Evolutionary conservation across 2,113 vertebrate genomes (phyloP), one percentile per base, ranked within the genome.

Genomic region (Crotalus horridus): DNA sequence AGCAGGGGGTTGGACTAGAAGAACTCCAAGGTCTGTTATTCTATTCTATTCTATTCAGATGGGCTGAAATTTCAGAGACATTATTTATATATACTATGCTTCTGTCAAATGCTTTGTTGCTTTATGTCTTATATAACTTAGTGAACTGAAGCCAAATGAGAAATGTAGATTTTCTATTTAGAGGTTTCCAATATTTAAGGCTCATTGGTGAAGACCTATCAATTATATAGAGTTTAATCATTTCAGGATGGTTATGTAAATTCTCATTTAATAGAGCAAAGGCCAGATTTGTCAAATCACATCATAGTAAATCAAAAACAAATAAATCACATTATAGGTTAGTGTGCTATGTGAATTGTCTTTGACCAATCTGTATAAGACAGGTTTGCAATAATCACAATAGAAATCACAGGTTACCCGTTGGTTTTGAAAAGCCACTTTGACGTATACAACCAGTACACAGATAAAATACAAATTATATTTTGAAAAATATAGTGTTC

Each of bases 81-180:
- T 94, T 95, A 92, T 95, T 96, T 96, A 91, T 96, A 61, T 92
- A 90, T 29, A 89, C 85, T 90, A 92, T 85, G 95, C 95, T 91
- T 91, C 94, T 96, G 4, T 58, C 88, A 54, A 87, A 56, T 46
- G 88, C 93, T 89, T 95, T 92, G 85, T 54, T 93, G 85, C 17
- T n/a, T 95, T 96, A 93, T 54, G 46, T 92, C 95, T 96, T 95
- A 48, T 48, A 48, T 48, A 48, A 48, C 7, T 48, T 48, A 39
- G 69, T 39, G 33, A 81, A 81, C 20, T 81, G 69, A 81, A 81
- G 6, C 69, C 69, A 39, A 81, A 39, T 81, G 69, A 81, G n/a
- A 81, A 39, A 81, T 81, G 7, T 21, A 81, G 69, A 81, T 6
- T 39, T 81, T 81, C 69, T 81, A 20, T 39, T 39, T 81, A 51